These are phyloP conservation scores for Heliothis peltigera DNA, from an alignment of 2,888 invertebrate genomes.

Conservation along the genomic window DNA sequence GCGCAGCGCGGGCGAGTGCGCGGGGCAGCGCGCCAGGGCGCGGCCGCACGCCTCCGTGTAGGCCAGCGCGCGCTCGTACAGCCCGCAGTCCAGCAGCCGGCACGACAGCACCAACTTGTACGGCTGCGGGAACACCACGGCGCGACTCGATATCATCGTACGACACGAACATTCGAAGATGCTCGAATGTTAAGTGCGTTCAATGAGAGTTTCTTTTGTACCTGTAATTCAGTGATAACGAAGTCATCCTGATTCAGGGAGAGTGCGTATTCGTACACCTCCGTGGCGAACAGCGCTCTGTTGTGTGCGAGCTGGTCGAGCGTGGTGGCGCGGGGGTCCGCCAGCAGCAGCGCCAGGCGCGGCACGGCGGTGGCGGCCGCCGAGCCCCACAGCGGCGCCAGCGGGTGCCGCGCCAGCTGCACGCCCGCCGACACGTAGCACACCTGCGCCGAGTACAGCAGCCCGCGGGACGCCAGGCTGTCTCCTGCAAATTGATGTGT, in stretches of 20 bases:
- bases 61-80: slow-evolving; percentile 94
- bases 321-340: slow-evolving; percentile 91
- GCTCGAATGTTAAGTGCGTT: too few species aligned
- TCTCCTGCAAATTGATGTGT: slow-evolving; percentile 87
- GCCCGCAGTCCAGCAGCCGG: slow-evolving; percentile 93
- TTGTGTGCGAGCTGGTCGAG: slow-evolving; percentile 93
- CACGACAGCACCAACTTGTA: slow-evolving; percentile 95
- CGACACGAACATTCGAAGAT: not conserved
- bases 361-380: slow-evolving; percentile 68
- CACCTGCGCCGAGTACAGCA: slow-evolving; percentile 97
- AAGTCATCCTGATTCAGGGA: slow-evolving; percentile 93
- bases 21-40: slow-evolving; percentile 91
- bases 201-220: not conserved
- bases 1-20: slow-evolving; percentile 78
- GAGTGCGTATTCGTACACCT: slow-evolving; percentile 98
- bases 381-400: slow-evolving; percentile 76
- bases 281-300: slow-evolving; percentile 97
- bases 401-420: slow-evolving; percentile 86
- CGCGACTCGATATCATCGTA: not conserved
- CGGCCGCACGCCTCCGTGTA: slow-evolving; percentile 95
- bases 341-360: slow-evolving; percentile 95
- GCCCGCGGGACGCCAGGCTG: slow-evolving; percentile 93
- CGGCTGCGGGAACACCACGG: slow-evolving; percentile 88
- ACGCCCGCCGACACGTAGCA: slow-evolving; percentile 97
- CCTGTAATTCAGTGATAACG: slow-evolving; percentile 93